phyloP scores from a whole-genome alignment of 2,888 invertebrate species.

The Limnephilus lunatus region DNA sequence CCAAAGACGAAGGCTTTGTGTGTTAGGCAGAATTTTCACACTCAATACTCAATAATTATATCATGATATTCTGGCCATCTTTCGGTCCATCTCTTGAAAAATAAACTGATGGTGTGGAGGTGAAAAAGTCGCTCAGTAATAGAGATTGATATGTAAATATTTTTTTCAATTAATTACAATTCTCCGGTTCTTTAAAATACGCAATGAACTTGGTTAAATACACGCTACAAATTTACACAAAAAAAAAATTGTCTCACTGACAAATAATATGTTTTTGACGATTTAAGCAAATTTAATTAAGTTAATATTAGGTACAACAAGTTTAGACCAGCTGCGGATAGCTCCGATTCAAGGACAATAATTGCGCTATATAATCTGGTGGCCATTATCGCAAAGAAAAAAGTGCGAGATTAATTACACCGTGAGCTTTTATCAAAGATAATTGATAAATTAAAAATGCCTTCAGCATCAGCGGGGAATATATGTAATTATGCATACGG shows the following conservation, averaged over 20 bases:
- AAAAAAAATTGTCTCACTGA: neutral
- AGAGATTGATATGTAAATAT: neutral
- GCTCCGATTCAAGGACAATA: neutral
- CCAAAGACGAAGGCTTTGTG: too few relatives aligned
- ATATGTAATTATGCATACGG: neutral
- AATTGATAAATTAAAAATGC: neutral
- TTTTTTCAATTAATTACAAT: neutral
- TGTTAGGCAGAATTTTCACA: too few relatives aligned
- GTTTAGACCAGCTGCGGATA: neutral
- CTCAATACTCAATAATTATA: too few relatives aligned
- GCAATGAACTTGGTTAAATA: neutral
- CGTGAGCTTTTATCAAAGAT: neutral
- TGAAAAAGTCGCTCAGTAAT: neutral
- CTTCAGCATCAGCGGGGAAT: neutral
- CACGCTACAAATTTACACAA: neutral
- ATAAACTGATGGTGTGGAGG: neutral
- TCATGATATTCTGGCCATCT: neutral
- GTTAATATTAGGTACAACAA: neutral
- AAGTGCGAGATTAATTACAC: neutral
- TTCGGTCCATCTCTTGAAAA: neutral
- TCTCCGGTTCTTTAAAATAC: neutral
- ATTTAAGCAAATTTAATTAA: neutral
- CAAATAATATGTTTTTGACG: neutral
- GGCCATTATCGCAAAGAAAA: neutral
- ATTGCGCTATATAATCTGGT: neutral